Evolutionary conservation across 2,888 invertebrate species (phyloP), one percentile per base, ranked within the genome.

Genomic region (Anoncus sp.): DNA sequence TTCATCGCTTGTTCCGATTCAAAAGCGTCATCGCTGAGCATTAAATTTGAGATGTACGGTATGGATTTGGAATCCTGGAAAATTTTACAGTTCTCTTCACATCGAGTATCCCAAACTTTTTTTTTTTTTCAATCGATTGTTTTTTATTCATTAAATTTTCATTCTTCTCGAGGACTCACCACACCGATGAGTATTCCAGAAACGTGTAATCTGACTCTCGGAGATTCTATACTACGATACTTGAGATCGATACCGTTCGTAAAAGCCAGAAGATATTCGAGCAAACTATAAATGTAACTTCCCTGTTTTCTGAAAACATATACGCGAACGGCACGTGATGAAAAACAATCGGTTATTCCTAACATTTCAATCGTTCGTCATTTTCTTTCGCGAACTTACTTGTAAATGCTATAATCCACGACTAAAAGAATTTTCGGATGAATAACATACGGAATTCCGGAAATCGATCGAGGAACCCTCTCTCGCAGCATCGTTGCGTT

Each of bases 401-500:
- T 22, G 51, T 62, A 71, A 1, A 81, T 31, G 14, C 63, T 63
- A 53, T 81, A 22, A 22, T 74, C 76, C 5, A 78, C 63, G n/a
- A 77, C 55, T 0, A 82, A 43, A 4, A 82, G 65, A 70, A 82
- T 66, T 69, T 82, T 74, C 10, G 79, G 79, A 47, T 82, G 78
- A 3, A 77, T 63, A 5, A 18, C 35, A 2, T 35, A 31, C 2
- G 75, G 75, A 51, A 70, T 14, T 22, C 9, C 18, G n/a, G 27
- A 10, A n/a, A 4, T 16, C 16, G 47, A 22, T 70, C 51, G 40
- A 14, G 14, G 18, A 16, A 18, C 12, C 20, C 43, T 43, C 18
- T 31, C 14, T 38, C 31, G 51, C 2, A 62, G 10, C 18, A 16
- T 14, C 2, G 18, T 18, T 38, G 27, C 45, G 24, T 67, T 72